These are phyloP conservation scores for Oceanodroma leucorhoa DNA, from an alignment of 2,797 vertebrate genomes.

Conservation along the genomic window DNA sequence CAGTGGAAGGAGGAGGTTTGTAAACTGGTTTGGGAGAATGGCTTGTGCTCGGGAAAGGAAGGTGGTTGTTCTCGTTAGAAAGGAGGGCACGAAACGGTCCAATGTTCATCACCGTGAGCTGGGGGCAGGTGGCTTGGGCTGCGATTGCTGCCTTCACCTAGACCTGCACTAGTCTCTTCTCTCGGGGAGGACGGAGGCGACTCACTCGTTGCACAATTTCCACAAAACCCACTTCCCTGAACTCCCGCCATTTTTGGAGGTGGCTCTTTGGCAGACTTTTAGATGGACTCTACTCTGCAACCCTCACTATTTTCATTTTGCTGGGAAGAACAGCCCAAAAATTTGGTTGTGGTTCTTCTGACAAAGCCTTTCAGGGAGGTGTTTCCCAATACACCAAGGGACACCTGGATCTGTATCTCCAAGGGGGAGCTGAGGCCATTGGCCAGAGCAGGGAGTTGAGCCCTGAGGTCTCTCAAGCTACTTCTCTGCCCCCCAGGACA, in stretches of 20 bases:
- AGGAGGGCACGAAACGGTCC: fast-evolving
- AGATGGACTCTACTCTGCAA: background rate
- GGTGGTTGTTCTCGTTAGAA: fast-evolving
- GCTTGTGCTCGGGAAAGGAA: background rate
- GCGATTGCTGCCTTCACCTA: background rate
- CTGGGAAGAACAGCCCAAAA: background rate
- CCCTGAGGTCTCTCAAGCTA: background rate
- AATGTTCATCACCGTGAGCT: fast-evolving
- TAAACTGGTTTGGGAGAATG: background rate
- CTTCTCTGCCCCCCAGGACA: background rate
- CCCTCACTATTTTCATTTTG: background rate
- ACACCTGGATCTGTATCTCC: background rate
- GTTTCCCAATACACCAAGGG: background rate
- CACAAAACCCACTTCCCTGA: background rate
- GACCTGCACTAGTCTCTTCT: background rate
- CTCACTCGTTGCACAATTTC: background rate
- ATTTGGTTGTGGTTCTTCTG: background rate
- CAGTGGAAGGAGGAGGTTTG: background rate
- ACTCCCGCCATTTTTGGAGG: background rate
- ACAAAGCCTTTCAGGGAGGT: background rate
- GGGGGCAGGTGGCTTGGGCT: background rate
- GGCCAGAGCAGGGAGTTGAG: background rate
- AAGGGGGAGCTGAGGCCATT: background rate
- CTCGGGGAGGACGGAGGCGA: fast-evolving
- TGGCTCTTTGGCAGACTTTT: background rate